phyloP scores from a whole-genome alignment of 2,113 vertebrate genomes.

The Rallus limicola region DNA sequence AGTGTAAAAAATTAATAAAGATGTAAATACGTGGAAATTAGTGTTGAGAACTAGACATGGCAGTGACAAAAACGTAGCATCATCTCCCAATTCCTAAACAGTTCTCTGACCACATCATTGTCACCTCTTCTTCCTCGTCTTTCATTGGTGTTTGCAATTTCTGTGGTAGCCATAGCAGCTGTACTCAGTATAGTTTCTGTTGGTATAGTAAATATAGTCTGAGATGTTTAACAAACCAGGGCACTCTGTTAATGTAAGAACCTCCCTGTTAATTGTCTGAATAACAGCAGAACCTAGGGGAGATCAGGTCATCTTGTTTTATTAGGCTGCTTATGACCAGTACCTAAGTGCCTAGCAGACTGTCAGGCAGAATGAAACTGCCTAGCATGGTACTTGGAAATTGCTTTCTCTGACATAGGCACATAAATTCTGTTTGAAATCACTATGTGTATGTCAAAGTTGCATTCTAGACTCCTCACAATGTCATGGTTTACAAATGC shows the following conservation, averaged over 20 bases:
- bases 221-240: background rate
- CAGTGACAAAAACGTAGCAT: background rate
- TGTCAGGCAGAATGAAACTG: background rate
- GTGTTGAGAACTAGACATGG: background rate
- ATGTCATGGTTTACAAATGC: background rate
- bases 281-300: background rate
- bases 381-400: background rate
- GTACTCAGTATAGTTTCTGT: background rate
- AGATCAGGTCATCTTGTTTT: background rate
- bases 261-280: background rate
- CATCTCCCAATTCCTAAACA: background rate
- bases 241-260: background rate
- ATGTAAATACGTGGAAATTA: background rate
- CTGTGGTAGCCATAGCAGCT: background rate
- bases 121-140: background rate
- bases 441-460: background rate
- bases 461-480: background rate
- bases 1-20: background rate
- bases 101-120: background rate
- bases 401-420: background rate
- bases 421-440: background rate
- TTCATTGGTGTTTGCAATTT: background rate
- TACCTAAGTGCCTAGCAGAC: background rate
- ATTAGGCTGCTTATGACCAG: background rate
- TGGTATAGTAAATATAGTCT: background rate